Base-by-base conservation (phyloP, 1,140 invertebrate species). In the Drosophila varians region DNA sequence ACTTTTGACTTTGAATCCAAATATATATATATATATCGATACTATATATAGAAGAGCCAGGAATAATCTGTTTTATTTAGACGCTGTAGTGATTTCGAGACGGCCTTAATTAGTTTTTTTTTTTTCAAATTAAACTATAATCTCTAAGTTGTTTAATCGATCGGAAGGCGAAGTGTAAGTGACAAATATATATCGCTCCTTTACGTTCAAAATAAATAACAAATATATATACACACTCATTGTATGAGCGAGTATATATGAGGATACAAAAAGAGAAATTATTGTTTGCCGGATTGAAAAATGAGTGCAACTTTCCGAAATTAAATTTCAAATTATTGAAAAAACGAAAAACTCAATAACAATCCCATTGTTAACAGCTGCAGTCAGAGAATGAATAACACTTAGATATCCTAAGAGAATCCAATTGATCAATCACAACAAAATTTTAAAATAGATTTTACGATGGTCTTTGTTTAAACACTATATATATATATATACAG, bases 391-490 rank as follows among this genome's bases (percentile, higher is more conserved):
- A 52, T 4, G 5, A 21, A 38, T 8, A 14, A 11, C 21, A 38
- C 8, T 26, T 23, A 31, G 28, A 66, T 60, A 38, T 42, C 58
- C 36, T 40, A 65, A 65, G 14, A 31, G 18, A 42, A 42, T 40
- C 38, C 14, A 65, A 43, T 64, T 25, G 26, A 51, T 64, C 31
- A 66, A 65, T 65, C 60, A 51, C 45, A 49, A 21, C 31, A 49
- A 49, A 40, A 25, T 52, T 65, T 64, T 66, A 66, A 64, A 65
- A 52, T 66, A 65, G 47, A 66, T 66, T 34, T 52, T 65, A 66
- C 38, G 62, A 66, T 52, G 61, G 60, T 46, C 62, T 66, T 66
- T 66, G 47, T 66, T 58, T 25, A 25, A 58, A 46, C 21, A 31
- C 3, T 31, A 31, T 31, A 31, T 11, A 4, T 36, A 18, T 23